Evolutionary conservation across 2,888 invertebrate genomes (phyloP), one percentile per base, ranked within the genome.

Genomic region (Tethea ocularis): DNA sequence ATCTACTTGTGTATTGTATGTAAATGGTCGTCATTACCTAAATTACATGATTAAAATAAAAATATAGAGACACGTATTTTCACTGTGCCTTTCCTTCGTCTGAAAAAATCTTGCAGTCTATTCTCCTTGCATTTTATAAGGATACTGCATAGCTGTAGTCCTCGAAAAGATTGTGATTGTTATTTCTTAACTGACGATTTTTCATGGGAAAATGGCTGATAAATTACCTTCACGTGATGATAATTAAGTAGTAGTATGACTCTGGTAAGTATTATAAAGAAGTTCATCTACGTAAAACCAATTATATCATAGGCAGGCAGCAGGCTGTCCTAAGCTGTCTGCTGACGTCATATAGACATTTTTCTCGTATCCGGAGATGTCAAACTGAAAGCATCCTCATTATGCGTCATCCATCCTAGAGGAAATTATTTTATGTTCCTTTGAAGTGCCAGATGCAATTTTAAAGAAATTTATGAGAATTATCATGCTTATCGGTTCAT

Each of bases 331-430:
- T 20, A 20, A 46, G 2, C 20, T 6, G n/a, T 41, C 41, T 17
- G 41, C 41, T 46, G 20, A 20, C 46, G 20, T 46, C 29, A 53
- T 53, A 11, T 15, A 53, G 58, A 58, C 63, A 59, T 56, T 63
- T 63, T 71, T 67, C 69, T 69, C 62, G 66, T 63, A 59, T 53
- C n/a, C 52, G 57, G 64, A 52, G 58, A 72, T 62, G 64, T 62
- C 62, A 71, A 72, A 76, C 68, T 63, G 59, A 62, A 67, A 62
- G 61, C 66, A 64, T 62, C 63, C 54, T 57, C 58, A 57, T n/a
- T n/a, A n/a, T 68, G 66, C 66, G 65, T 75, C 75, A 68, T 67
- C 33, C 61, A 66, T 63, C 69, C 61, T 66, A 58, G 57, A 65
- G 63, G 68, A 68, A 68, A 64, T 68, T 66, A 60, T 72, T n/a